phyloP scores from a whole-genome alignment of 1,140 invertebrate species.

The Aphaenogaster floridana region DNA sequence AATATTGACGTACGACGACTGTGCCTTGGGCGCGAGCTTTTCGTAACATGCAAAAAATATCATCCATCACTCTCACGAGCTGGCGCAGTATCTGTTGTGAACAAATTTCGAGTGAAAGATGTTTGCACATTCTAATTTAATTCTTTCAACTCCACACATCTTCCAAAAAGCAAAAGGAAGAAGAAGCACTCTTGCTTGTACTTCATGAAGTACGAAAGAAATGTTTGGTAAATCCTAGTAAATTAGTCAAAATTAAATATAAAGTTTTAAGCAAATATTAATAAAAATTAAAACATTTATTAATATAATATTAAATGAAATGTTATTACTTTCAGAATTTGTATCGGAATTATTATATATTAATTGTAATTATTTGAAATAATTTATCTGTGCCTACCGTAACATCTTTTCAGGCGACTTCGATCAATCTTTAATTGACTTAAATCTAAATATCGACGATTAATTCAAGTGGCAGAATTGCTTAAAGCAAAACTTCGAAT shows the following conservation, averaged over 20 bases:
- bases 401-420: background rate
- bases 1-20: conserved; percentile 32
- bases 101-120: conserved; percentile 45
- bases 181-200: background rate
- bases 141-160: background rate
- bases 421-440: background rate
- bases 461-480: background rate
- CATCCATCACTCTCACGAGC: conserved; percentile 40
- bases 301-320: background rate
- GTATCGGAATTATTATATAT: background rate
- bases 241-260: background rate
- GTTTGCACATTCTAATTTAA: conserved; percentile 17
- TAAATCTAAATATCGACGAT: background rate
- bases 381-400: background rate
- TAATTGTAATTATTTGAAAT: background rate
- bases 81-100: conserved; percentile 10
- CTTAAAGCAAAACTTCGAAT: background rate
- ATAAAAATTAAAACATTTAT: background rate
- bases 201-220: background rate
- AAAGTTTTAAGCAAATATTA: background rate
- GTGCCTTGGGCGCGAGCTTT: background rate
- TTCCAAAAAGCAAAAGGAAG: background rate
- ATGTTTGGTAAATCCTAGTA: background rate
- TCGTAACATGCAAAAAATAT: conserved; percentile 53
- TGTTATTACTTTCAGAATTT: background rate